Evolutionary conservation across 2,797 vertebrate genomes (phyloP).

Genomic region (Pelobates cultripes): DNA sequence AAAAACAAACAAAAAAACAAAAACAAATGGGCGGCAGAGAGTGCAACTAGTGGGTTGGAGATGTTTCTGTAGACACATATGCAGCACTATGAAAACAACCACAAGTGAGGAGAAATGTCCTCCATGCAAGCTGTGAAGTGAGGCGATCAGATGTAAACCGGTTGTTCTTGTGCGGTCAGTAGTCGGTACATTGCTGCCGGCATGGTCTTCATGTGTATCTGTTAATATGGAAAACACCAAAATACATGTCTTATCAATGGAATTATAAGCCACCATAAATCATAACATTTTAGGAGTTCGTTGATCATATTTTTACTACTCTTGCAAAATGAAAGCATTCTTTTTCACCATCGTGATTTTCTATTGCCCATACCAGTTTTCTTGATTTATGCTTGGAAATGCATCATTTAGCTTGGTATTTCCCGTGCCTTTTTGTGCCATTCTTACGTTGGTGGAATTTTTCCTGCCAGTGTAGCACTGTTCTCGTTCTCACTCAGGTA

Average conservation of each 20-base stretch:
- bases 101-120: constrained; percentile 67
- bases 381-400: no score
- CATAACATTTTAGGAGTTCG: no score
- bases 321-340: no score
- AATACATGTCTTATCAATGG: not conserved
- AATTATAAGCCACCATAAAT: no score
- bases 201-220: constrained; percentile 99
- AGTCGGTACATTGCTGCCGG: constrained; percentile 97
- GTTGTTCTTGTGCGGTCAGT: constrained; percentile 92
- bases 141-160: constrained; percentile 74
- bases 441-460: no score
- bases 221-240: constrained; percentile 39
- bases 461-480: no score
- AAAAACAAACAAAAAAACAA: constrained; percentile 14
- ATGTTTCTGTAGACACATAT: constrained; percentile 71
- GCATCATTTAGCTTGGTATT: no score
- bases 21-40: not conserved
- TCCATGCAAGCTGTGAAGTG: constrained; percentile 67
- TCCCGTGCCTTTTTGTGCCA: no score
- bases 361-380: no score
- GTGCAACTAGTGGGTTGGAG: constrained; percentile 16
- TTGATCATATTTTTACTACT: no score
- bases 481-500: no score
- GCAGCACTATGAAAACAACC: constrained; percentile 76
- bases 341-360: no score